Evolutionary conservation across 2,113 vertebrate species (phyloP).

Genomic region (Passer domesticus): DNA sequence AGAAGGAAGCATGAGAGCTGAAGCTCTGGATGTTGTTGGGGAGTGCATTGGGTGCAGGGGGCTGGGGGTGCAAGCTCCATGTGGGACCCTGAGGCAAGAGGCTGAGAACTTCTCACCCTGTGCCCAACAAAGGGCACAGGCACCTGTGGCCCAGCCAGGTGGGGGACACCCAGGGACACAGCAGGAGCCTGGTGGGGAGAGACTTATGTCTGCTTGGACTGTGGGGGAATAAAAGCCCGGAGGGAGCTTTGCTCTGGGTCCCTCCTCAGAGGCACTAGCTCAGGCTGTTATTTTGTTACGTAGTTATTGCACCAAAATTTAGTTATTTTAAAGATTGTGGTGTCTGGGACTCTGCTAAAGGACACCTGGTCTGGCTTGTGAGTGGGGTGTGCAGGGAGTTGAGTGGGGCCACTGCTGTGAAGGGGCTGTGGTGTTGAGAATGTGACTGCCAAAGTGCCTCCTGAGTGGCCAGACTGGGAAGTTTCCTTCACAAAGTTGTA

Average conservation of each 20-base stretch:
- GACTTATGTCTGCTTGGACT: too few species aligned
- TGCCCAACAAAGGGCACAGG: neutral
- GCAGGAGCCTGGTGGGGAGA: neutral
- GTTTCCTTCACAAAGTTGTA: too few species aligned
- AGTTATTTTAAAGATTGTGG: neutral
- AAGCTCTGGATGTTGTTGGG: neutral
- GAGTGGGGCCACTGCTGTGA: accelerated
- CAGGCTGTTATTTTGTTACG: neutral
- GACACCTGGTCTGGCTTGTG: neutral
- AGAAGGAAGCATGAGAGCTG: neutral
- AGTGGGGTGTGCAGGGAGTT: neutral
- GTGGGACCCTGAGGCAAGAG: neutral
- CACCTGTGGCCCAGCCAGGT: neutral
- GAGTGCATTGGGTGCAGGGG: too few species aligned
- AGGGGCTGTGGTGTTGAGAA: neutral
- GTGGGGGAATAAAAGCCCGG: neutral
- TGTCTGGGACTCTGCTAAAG: neutral
- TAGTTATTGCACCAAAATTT: neutral
- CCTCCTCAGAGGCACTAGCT: neutral
- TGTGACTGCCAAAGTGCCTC: neutral
- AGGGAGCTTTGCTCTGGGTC: neutral
- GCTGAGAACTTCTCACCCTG: neutral
- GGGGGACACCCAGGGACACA: neutral
- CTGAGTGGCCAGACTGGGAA: neutral
- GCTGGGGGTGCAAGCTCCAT: neutral